These are phyloP conservation scores for Phlogophora meticulosa DNA, from an alignment of 2,888 invertebrate species.

Conservation along the genomic window DNA sequence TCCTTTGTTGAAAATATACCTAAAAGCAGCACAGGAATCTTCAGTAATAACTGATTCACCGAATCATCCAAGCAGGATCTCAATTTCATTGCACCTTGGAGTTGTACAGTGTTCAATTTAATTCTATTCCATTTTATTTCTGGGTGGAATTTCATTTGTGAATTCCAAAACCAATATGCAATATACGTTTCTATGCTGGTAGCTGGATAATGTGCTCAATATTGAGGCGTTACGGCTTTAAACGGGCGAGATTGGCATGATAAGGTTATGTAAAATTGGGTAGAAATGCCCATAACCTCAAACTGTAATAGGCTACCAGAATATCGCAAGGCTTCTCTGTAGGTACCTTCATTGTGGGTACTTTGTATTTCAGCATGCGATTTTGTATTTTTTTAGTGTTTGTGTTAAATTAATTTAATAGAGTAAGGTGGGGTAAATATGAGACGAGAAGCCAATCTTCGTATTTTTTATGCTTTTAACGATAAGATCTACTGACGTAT, in stretches of 20 bases:
- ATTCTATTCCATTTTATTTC: slow-evolving; percentile 15
- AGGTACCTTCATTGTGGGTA: neutral
- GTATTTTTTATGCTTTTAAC: too few species aligned
- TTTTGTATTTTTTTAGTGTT: too few species aligned
- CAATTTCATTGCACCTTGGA: neutral
- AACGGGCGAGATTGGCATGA: slow-evolving; percentile 40
- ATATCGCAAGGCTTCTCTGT: slow-evolving; percentile 5
- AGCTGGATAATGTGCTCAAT: slow-evolving; percentile 33
- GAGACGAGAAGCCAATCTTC: too few species aligned
- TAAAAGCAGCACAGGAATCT: neutral
- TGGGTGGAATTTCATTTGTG: slow-evolving; percentile 28
- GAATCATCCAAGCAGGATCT: neutral
- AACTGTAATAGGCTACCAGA: slow-evolving; percentile 42
- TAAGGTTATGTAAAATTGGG: slow-evolving; percentile 35
- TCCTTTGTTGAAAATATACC: too few species aligned
- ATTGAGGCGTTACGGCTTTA: slow-evolving; percentile 17
- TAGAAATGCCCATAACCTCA: slow-evolving; percentile 40
- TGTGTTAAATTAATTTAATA: too few species aligned
- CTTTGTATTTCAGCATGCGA: neutral
- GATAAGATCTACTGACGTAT: too few species aligned
- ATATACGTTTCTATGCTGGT: slow-evolving; percentile 36
- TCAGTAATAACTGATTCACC: neutral
- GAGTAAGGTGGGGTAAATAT: too few species aligned
- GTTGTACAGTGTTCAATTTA: neutral
- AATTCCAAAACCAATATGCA: slow-evolving; percentile 51